Conservation (phyloP, 2,888 invertebrate species). For the Acleris emargana region DNA sequence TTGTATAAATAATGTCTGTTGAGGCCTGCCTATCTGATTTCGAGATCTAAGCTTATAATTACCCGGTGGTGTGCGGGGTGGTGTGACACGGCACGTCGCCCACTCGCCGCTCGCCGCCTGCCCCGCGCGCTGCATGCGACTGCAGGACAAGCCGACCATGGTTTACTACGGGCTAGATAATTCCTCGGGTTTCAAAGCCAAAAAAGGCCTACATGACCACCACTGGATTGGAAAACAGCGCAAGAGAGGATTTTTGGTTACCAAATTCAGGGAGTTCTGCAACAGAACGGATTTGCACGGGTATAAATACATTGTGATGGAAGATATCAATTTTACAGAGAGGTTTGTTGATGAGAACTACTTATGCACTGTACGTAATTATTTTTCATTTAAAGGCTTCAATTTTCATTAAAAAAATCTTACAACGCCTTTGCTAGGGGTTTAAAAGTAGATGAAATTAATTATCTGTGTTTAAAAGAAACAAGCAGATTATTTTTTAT, state of each 20-base stretch:
- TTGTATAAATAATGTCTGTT: conserved; percentile 8
- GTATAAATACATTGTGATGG: conserved; percentile 86
- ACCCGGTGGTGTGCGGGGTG: conserved; percentile 45
- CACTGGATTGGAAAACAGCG: conserved; percentile 41
- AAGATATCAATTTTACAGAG: conserved; percentile 80
- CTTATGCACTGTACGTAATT: not conserved
- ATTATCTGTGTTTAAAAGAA: too few relatives aligned
- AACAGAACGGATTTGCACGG: conserved; percentile 88
- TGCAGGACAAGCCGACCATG: conserved; percentile 34
- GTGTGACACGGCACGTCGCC: conserved; percentile 45
- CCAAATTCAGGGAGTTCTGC: conserved; percentile 83
- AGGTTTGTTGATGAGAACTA: conserved; percentile 67
- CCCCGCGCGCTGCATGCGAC: not conserved
- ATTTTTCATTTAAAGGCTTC: too few relatives aligned
- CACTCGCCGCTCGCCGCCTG: conserved; percentile 44
- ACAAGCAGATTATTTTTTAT: too few relatives aligned
- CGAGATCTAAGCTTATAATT: conserved; percentile 60
- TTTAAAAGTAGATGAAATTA: too few relatives aligned
- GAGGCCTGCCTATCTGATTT: conserved; percentile 43
- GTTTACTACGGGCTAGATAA: conserved; percentile 39
- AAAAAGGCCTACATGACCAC: conserved; percentile 24
- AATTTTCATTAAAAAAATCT: too few relatives aligned
- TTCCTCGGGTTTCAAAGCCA: conserved; percentile 37
- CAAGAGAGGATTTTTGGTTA: conserved; percentile 46
- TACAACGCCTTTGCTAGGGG: too few relatives aligned